Evolutionary conservation across 2,797 vertebrate species (phyloP).

Genomic region (Morus bassanus): DNA sequence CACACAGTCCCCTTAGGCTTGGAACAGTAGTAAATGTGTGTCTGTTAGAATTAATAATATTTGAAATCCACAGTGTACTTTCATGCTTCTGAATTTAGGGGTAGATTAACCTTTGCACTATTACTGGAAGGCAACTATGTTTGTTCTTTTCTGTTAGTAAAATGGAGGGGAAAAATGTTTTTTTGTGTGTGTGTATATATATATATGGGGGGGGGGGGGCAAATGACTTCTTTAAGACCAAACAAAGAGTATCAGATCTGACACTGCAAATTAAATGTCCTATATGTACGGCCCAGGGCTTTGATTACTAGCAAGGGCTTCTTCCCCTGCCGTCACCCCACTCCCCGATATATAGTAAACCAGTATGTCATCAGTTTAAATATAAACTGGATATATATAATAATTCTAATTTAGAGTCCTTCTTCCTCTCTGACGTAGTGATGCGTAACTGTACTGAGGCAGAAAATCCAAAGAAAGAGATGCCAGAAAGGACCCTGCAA

Average conservation of each 20-base stretch:
- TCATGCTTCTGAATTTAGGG: not conserved
- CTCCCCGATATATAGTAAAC: not conserved
- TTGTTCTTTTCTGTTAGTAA: not conserved
- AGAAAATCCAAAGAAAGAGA: conserved; percentile 1
- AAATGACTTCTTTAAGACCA: not conserved
- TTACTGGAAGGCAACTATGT: conserved; percentile 7
- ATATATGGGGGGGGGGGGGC: not conserved
- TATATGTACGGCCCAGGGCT: not conserved
- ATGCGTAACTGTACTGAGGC: not conserved
- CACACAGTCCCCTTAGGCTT: not conserved
- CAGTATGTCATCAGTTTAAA: not conserved
- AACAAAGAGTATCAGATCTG: not conserved
- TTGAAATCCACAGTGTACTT: conserved; percentile 9
- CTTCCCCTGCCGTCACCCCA: not conserved
- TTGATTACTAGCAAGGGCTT: not conserved
- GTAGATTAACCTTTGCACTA: conserved; percentile 36
- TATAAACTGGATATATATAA: not conserved
- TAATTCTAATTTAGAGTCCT: not conserved
- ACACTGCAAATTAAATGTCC: not conserved
- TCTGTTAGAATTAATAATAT: conserved; percentile 28
- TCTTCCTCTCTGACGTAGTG: not conserved
- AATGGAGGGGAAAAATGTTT: not conserved
- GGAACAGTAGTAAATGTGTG: not conserved
- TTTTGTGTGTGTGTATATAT: fast-evolving
- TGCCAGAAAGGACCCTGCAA: not conserved